A percentile compares a stretch with the other conserved stretches of the same genome.
Evolutionary conservation across 2,888 invertebrate genomes (phyloP).

Genomic region (Margaritifera margaritifera): DNA sequence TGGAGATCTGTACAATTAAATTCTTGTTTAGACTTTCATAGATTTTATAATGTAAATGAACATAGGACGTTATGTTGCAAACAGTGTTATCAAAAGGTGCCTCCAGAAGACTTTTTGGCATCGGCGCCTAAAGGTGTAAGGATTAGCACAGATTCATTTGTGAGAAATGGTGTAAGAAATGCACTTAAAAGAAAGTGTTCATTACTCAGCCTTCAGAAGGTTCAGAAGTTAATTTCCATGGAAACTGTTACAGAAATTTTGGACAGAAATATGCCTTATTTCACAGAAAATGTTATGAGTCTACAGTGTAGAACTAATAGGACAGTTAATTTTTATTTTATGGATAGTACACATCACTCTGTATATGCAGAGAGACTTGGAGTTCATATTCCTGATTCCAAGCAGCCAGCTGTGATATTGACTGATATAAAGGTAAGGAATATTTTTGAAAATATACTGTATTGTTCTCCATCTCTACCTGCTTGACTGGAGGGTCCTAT

Average conservation of each 20-base stretch:
- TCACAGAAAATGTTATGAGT: constrained; percentile 55
- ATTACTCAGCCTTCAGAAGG: constrained; percentile 49
- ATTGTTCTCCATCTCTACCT: not conserved
- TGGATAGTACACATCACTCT: constrained; percentile 83
- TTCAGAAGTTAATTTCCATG: constrained; percentile 35
- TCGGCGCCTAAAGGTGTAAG: constrained; percentile 23
- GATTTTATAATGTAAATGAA: constrained; percentile 55
- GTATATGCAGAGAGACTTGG: constrained; percentile 85
- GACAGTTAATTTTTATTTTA: constrained; percentile 80
- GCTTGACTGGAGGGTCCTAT: not conserved
- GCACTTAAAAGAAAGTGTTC: constrained; percentile 43
- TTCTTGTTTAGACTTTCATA: constrained; percentile 46
- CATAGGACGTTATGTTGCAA: constrained; percentile 55
- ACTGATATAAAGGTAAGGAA: constrained; percentile 75
- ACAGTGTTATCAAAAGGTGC: constrained; percentile 26
- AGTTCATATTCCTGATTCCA: constrained; percentile 75
- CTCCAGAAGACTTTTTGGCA: constrained; percentile 24
- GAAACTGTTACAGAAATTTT: constrained; percentile 20
- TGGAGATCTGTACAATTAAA: constrained; percentile 29
- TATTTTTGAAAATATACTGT: too few species aligned
- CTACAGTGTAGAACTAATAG: constrained; percentile 76
- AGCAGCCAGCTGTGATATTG: constrained; percentile 76
- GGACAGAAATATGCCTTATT: constrained; percentile 22
- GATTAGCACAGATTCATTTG: constrained; percentile 49
- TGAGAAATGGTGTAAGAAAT: constrained; percentile 40